Evolutionary conservation across 2,113 vertebrate species (phyloP).

Genomic region (Nerophis ophidion): DNA sequence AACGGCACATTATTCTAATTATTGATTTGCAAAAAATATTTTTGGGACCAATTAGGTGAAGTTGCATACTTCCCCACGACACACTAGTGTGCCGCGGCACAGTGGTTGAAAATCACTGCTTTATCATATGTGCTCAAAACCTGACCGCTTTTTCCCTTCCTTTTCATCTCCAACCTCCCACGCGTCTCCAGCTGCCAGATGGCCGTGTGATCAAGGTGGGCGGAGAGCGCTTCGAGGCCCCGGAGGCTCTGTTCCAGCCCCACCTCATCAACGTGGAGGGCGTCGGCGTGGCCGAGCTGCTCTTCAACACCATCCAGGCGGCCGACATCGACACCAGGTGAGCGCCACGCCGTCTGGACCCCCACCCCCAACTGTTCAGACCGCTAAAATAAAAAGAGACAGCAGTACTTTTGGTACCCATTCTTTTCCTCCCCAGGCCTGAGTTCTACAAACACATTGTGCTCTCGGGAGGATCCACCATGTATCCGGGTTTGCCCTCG

Average conservation of each 20-base stretch:
- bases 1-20: too few species aligned
- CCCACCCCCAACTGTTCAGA: too few species aligned
- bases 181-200: conserved; percentile 84
- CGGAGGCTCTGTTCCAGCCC: conserved; percentile 96
- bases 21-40: too few species aligned
- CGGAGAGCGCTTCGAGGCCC: conserved; percentile 95
- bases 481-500: conserved; percentile 96
- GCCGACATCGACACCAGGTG: conserved; percentile 98
- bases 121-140: conserved; percentile 11
- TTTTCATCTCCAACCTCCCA: conserved; percentile 29
- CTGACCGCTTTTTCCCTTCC: conserved; percentile 15
- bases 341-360: conserved; percentile 4
- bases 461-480: conserved; percentile 95
- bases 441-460: conserved; percentile 99
- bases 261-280: conserved; percentile 98
- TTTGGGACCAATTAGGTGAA: too few species aligned
- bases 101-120: too few species aligned
- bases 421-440: conserved; percentile 66
- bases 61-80: too few species aligned
- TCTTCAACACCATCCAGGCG: conserved; percentile 98
- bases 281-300: conserved; percentile 92
- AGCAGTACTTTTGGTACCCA: not conserved
- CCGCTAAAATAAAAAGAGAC: too few species aligned
- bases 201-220: conserved; percentile 98
- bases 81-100: not conserved